phyloP scores from a whole-genome alignment of 2,797 vertebrate species.

The Eurystomus glaucurus region DNA sequence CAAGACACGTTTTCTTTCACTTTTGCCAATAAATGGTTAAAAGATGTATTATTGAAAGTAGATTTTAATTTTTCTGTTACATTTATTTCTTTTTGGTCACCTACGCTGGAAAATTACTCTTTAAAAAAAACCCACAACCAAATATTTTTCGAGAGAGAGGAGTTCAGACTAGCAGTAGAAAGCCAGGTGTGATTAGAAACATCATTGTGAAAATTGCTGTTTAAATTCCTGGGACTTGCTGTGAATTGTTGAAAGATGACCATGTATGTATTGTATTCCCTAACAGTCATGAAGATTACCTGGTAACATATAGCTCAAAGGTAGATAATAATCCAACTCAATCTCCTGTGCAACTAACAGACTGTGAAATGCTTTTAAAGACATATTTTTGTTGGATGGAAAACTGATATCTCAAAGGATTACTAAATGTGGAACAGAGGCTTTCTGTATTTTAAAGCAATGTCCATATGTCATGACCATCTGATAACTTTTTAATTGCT shows the following conservation, averaged over 20 bases:
- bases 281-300: neutral
- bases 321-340: neutral
- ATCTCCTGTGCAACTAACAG: neutral
- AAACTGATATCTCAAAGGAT: neutral
- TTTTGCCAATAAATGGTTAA: conserved; percentile 18
- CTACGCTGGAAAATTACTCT: neutral
- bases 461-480: neutral
- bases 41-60: neutral
- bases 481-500: conserved; percentile 44
- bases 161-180: neutral
- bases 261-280: neutral
- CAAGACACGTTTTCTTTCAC: neutral
- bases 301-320: neutral
- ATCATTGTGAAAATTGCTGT: neutral
- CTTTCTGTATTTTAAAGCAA: neutral
- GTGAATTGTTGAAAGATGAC: neutral
- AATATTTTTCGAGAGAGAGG: neutral
- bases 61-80: neutral
- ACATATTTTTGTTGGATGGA: neutral
- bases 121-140: neutral
- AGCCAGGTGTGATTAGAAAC: neutral
- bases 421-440: conserved; percentile 1
- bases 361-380: neutral
- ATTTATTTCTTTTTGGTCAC: neutral
- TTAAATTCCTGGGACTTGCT: neutral